These are phyloP conservation scores for Antigone vipio DNA, from an alignment of 2,113 vertebrate species.

Conservation along the genomic window DNA sequence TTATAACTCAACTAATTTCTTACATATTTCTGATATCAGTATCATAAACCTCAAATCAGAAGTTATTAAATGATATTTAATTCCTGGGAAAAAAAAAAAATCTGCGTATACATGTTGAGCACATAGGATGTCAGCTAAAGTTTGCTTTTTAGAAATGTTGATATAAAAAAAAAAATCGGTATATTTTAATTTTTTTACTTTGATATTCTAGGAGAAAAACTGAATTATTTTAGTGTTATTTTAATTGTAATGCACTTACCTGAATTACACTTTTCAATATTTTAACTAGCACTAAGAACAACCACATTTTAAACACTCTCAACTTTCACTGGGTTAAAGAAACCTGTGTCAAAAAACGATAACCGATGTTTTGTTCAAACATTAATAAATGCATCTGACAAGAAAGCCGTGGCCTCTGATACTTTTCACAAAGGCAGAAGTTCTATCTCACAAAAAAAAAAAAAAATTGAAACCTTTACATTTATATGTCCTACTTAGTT, in stretches of 20 bases:
- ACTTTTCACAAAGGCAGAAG: background rate
- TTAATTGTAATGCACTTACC: background rate
- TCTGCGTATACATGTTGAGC: background rate
- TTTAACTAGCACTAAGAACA: background rate
- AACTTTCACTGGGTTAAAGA: background rate
- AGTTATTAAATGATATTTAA: background rate
- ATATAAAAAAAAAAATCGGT: background rate
- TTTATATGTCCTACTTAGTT: constrained; percentile 50
- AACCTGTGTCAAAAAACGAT: background rate
- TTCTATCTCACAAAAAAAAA: background rate
- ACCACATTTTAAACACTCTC: background rate
- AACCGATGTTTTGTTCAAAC: background rate
- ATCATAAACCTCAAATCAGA: background rate
- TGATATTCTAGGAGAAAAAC: background rate
- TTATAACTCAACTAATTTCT: background rate
- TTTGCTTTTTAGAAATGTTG: background rate
- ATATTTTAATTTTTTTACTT: background rate
- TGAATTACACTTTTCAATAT: background rate
- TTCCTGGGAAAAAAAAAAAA: background rate
- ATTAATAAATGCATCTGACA: background rate
- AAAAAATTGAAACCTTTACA: background rate
- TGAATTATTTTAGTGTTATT: background rate
- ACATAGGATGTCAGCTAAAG: background rate
- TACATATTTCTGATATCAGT: background rate
- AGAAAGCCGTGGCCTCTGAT: background rate